Percentiles rank a stretch among this genome's conserved stretches.
These are phyloP conservation scores for Melanotaenia boesemani DNA, from an alignment of 2,797 vertebrate genomes.

Conservation along the genomic window DNA sequence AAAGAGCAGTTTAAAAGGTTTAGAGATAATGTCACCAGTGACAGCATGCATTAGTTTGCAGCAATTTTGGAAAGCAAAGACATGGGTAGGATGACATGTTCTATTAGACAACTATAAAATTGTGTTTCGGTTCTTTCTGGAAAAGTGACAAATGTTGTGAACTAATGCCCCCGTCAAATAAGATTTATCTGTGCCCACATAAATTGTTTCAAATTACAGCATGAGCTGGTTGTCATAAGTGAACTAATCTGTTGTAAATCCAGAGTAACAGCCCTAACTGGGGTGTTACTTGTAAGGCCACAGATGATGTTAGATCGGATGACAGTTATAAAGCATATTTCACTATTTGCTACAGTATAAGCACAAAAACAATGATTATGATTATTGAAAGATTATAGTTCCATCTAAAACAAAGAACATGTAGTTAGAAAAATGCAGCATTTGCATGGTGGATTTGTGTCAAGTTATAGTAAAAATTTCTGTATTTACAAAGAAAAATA, in stretches of 20 bases:
- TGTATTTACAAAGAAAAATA: too few species aligned
- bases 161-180: not conserved
- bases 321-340: not conserved
- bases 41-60: too few species aligned
- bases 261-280: not conserved
- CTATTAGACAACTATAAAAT: not conserved
- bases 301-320: not conserved
- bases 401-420: not conserved
- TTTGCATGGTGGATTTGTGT: too few species aligned
- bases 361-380: not conserved
- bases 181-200: not conserved
- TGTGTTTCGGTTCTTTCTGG: too few species aligned
- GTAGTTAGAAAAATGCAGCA: not conserved
- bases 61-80: too few species aligned
- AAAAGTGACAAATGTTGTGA: not conserved
- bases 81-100: too few species aligned
- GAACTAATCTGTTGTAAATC: not conserved
- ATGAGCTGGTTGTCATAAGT: not conserved
- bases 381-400: not conserved
- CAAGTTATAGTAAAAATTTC: too few species aligned
- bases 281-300: not conserved
- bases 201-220: not conserved
- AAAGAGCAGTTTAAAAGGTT: not conserved
- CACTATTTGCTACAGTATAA: not conserved
- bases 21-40: not conserved